These are phyloP conservation scores for Nyctalus aviator DNA, from an alignment of 2,797 vertebrate genomes.

Conservation along the genomic window DNA sequence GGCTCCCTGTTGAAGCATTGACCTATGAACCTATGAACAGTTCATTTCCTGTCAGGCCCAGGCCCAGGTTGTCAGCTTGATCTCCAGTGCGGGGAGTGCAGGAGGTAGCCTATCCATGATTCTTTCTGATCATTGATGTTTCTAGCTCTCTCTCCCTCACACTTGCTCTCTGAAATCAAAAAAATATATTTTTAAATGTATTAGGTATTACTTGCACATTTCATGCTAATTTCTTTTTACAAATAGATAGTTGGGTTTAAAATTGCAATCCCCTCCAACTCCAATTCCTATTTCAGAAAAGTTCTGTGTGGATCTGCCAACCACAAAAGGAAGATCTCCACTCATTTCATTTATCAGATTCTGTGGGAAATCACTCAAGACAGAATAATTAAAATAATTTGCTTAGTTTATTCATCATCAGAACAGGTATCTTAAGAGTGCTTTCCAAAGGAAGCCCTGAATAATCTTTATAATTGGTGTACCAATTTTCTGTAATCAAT, in stretches of 20 bases:
- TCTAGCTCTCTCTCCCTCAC: too few species aligned
- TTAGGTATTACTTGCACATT: slow-evolving; percentile 52
- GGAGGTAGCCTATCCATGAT: too few species aligned
- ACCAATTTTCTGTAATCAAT: slow-evolving; percentile 23
- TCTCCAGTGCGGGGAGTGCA: too few species aligned
- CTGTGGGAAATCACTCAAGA: slow-evolving; percentile 27
- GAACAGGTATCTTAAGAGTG: slow-evolving; percentile 6
- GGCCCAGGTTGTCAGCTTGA: too few species aligned
- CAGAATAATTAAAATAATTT: slow-evolving; percentile 53
- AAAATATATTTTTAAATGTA: not conserved
- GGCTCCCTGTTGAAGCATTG: too few species aligned
- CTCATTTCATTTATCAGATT: slow-evolving; percentile 56
- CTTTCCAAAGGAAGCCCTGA: slow-evolving; percentile 29
- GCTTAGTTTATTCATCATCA: slow-evolving; percentile 32
- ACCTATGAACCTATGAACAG: too few species aligned
- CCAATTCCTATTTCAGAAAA: slow-evolving; percentile 38
- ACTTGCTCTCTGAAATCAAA: too few species aligned
- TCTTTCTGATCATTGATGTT: too few species aligned
- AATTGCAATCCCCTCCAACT: slow-evolving; percentile 8
- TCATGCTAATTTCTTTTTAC: slow-evolving; percentile 47
- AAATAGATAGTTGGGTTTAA: slow-evolving; percentile 64
- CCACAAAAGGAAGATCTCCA: slow-evolving; percentile 46
- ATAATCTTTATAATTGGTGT: slow-evolving; percentile 24
- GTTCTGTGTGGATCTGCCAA: slow-evolving; percentile 43
- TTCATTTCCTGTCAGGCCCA: too few species aligned